A percentile compares a stretch with the other conserved stretches of the same genome.
phyloP scores from a whole-genome alignment of 2,888 invertebrate species.

The Lasioglossum lativentre region DNA sequence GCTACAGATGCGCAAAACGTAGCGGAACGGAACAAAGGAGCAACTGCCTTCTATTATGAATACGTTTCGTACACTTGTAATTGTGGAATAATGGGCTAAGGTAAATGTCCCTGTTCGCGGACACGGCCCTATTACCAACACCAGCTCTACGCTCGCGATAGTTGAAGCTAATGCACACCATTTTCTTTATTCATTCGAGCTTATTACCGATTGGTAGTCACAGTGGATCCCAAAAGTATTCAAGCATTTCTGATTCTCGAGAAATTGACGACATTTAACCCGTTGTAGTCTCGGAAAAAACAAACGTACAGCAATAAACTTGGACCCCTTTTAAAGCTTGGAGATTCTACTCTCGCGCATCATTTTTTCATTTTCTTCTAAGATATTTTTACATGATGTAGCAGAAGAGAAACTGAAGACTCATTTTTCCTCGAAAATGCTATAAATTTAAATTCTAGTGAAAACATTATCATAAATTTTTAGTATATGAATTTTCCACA shows the following conservation, averaged over 20 bases:
- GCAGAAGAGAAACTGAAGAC: too few relatives aligned
- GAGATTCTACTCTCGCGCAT: background rate
- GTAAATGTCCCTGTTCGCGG: background rate
- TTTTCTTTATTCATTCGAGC: background rate
- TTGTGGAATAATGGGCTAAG: background rate
- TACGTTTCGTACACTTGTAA: background rate
- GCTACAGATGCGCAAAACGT: slow-evolving; percentile 1
- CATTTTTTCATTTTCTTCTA: background rate
- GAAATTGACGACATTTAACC: background rate
- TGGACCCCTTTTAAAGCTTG: background rate
- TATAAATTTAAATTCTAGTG: background rate
- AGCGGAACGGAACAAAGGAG: slow-evolving; percentile 7
- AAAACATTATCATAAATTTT: too few relatives aligned
- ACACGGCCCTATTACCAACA: background rate
- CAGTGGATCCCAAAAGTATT: background rate
- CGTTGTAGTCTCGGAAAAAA: background rate
- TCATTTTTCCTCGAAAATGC: background rate
- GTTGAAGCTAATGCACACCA: background rate
- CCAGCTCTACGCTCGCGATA: background rate
- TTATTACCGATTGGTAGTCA: background rate
- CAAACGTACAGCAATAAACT: background rate
- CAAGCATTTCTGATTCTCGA: background rate
- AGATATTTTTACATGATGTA: background rate
- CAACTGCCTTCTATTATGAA: slow-evolving; percentile 1
- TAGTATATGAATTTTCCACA: too few relatives aligned